Evolutionary conservation across 35 echinoderm and acorn worm genomes (phyloP).

Genomic region (Holothuria glaberrima): DNA sequence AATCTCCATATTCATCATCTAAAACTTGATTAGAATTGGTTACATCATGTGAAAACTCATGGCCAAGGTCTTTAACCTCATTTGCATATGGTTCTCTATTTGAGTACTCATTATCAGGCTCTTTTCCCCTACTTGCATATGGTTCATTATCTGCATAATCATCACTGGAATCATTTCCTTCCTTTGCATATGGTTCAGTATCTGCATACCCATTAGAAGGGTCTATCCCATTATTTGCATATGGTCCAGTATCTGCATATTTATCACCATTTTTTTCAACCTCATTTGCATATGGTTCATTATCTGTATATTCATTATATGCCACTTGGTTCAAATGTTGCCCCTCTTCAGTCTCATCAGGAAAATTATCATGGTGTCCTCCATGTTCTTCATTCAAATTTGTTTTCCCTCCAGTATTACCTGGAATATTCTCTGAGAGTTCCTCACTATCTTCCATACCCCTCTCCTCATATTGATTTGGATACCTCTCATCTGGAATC

Average conservation of each 20-base stretch:
- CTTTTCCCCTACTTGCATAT: no score
- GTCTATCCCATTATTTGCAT: slow-evolving; percentile 1
- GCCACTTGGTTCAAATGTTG: no score
- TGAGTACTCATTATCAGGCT: no score
- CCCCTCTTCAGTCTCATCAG: not conserved
- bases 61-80: no score
- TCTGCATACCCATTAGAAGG: not conserved
- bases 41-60: no score
- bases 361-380: not conserved
- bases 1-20: slow-evolving; percentile 16
- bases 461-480: slow-evolving; percentile 23
- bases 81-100: no score
- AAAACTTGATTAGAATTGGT: not conserved
- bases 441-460: not conserved
- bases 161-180: not conserved
- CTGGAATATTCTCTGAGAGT: not conserved
- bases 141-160: no score
- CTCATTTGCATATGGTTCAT: slow-evolving; percentile 22
- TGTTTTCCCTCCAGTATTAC: no score
- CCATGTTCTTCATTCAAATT: not conserved
- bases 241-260: not conserved
- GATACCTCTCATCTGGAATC: not conserved
- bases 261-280: slow-evolving; percentile 1
- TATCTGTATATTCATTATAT: slow-evolving; percentile 1
- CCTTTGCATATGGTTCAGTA: not conserved